Conservation (phyloP, 2,888 invertebrate genomes). For the Phyllotreta striolata region DNA sequence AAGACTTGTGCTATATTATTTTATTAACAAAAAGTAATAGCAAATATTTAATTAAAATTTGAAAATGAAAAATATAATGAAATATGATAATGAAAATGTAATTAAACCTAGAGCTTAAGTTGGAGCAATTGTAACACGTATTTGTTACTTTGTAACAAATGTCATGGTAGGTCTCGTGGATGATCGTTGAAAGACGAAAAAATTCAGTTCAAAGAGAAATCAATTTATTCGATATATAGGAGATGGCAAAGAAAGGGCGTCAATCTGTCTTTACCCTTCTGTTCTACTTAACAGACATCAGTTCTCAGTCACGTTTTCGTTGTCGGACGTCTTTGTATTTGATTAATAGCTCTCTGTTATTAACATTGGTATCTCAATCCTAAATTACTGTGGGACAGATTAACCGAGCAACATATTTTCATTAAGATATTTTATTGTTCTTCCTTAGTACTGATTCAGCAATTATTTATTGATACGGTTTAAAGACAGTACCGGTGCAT, state of each 20-base stretch:
- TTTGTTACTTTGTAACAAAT: no score
- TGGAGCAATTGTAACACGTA: no score
- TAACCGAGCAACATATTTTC: constrained; percentile 47
- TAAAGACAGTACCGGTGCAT: constrained; percentile 31
- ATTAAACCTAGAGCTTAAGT: no score
- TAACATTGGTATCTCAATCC: constrained; percentile 48
- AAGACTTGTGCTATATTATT: no score
- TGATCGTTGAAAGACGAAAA: constrained; percentile 10
- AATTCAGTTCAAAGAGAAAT: constrained; percentile 17
- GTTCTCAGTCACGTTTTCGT: constrained; percentile 58
- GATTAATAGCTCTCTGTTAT: constrained; percentile 59
- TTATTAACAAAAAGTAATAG: no score
- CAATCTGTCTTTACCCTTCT: constrained; percentile 58
- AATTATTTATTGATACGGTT: constrained; percentile 27
- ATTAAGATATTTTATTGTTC: constrained; percentile 42
- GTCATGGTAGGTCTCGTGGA: no score
- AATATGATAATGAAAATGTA: no score
- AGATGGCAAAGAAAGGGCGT: constrained; percentile 46
- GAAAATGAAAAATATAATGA: no score
- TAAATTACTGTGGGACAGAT: constrained; percentile 51
- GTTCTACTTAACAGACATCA: constrained; percentile 56
- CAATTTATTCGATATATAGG: constrained; percentile 21
- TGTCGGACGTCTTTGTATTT: constrained; percentile 59
- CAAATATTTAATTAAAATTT: no score
- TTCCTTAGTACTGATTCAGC: constrained; percentile 41